Evolutionary conservation across 2,113 vertebrate species (phyloP), one percentile per base, ranked within the genome.

Genomic region (Symphodus melops): DNA sequence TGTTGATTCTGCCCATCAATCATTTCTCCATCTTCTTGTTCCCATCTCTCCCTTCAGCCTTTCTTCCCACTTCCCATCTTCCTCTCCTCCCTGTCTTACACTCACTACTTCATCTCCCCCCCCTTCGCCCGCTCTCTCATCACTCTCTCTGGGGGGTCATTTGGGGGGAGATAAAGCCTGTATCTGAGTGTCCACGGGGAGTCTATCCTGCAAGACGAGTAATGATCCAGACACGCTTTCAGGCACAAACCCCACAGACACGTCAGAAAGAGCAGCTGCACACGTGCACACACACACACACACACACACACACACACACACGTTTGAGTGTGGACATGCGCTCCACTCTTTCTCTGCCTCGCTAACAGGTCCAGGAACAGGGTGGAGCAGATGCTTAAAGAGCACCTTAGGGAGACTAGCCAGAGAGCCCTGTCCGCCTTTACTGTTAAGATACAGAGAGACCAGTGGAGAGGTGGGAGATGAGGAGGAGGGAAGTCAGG

Each of bases 111-210:
- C 28, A 33, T n/a, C 41, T 28, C 76, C 9, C 48, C 21, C 20
- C 9, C 39, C 33, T 36, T 21, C 63, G 2, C 0, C 48, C 6
- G 1, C 28, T 49, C 71, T 83, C 68, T 83, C 80, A 81, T 83
- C 70, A 14, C 72, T 37, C 77, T 87, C 87, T 83, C 88, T 41
- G 61, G 83, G 77, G 86, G 65, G 87, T 88, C 76, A 56, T 90
- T 86, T 84, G 46, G 79, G 76, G 75, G 4, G n/a, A 85, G 77
- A 79, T 81, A 63, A 63, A 79, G 70, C 64, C 84, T 81, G 49
- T 67, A 68, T 86, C 55, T 67, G 48, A 1, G 61, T 20, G 67
- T 78, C 80, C 49, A 3, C 51, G 9, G 86, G 79, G 81, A 88
- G 68, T 75, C 79, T 70, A 68, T 20, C 70, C 72, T 59, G 72